phyloP scores from a whole-genome alignment of 2,113 vertebrate species.

The Oriolus oriolus region DNA sequence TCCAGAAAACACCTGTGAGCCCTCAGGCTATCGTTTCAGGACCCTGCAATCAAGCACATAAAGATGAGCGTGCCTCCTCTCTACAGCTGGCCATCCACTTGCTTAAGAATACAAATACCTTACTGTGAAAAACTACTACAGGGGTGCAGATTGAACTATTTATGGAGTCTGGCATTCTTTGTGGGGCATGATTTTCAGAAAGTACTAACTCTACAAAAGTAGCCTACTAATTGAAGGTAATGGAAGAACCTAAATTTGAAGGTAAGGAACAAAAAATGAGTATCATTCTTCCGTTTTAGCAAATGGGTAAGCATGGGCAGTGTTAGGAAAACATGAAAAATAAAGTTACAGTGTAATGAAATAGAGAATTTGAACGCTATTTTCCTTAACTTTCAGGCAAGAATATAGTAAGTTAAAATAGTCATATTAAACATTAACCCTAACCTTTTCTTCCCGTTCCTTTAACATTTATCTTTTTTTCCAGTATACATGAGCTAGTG shows the following conservation, averaged over 20 bases:
- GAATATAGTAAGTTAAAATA: not conserved
- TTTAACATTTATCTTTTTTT: not conserved
- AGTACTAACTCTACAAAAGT: not conserved
- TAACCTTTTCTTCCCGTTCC: not conserved
- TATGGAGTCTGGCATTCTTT: not conserved
- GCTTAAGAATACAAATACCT: not conserved
- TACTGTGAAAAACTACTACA: not conserved
- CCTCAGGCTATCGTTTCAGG: not conserved
- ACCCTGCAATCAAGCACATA: not conserved
- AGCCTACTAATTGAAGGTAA: not conserved
- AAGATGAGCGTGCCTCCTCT: not conserved
- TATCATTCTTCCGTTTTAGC: not conserved
- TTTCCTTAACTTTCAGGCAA: not conserved
- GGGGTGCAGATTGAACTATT: not conserved
- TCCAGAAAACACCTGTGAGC: not conserved
- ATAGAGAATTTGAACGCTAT: not conserved
- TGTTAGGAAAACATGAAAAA: not conserved
- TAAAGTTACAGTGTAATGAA: not conserved
- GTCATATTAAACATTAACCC: rapidly evolving
- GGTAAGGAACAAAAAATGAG: not conserved
- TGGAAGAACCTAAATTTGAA: not conserved
- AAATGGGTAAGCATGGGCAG: not conserved
- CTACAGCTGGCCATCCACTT: not conserved
- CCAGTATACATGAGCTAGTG: not conserved
- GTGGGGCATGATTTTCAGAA: not conserved